phyloP scores from a whole-genome alignment of 2,113 vertebrate species.

The Phalacrocorax carbo region DNA sequence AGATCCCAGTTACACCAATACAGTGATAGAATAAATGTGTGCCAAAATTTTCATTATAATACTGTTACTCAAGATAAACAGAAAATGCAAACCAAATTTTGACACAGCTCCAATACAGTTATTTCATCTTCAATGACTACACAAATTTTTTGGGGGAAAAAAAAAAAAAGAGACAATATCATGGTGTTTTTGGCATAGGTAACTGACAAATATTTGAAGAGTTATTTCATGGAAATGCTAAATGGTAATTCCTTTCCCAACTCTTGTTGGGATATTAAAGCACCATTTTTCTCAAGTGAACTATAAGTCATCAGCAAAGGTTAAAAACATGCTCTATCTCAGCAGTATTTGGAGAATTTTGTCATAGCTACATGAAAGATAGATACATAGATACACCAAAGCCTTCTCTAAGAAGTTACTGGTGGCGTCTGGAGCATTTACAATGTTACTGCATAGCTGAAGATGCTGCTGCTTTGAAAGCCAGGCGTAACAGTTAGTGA shows the following conservation, averaged over 20 bases:
- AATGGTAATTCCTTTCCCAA: background rate
- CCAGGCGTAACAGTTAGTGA: background rate
- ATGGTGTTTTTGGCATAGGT: background rate
- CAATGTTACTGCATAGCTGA: rapidly evolving
- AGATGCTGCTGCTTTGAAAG: background rate
- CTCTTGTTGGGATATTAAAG: background rate
- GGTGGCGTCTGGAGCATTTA: background rate
- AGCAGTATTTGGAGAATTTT: background rate
- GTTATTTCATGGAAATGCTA: background rate
- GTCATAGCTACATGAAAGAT: rapidly evolving
- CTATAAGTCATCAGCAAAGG: background rate
- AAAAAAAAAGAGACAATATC: too few species aligned
- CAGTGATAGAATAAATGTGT: background rate
- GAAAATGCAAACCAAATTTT: background rate
- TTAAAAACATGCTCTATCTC: background rate
- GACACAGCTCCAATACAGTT: background rate
- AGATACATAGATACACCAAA: too few species aligned
- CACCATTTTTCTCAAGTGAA: background rate
- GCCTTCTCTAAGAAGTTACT: background rate
- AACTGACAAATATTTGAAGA: background rate
- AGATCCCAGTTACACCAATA: background rate
- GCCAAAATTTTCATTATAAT: background rate
- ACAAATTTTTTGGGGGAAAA: background rate
- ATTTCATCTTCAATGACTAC: background rate
- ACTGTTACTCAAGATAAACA: background rate